Evolutionary conservation across 92 coral and sea anemone genomes (phyloP), one percentile per base, ranked within the genome.

Genomic region (Siderastrea siderea): DNA sequence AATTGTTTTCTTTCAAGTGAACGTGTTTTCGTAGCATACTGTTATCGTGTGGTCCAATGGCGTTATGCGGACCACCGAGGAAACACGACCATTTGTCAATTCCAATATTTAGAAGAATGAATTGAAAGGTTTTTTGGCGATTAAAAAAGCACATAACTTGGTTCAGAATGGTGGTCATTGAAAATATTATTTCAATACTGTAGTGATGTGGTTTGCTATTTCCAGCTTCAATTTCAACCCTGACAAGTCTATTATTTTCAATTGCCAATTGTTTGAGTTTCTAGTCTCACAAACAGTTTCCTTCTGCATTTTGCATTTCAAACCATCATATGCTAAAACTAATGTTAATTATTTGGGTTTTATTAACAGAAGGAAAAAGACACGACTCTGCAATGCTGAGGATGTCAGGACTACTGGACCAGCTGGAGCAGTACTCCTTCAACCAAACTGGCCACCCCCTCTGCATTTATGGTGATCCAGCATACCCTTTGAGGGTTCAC

Each of bases 401-500:
- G 87, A 85, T 88, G 77, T 87, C 92, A 55, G 88, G 84, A 13
- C 68, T 91, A 61, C 92, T 91, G 53, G 74, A 46, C 50, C 78
- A 77, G 63, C 79, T 92, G 75, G 78, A 92, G 79, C 87, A 77
- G 75, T 61, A 88, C 82, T 80, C 95, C 68, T 53, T 49, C 38
- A 51, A 88, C 60, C 92, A 79, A 61, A 65, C 68, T 54, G 92
- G 92, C 15, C 86, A 88, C 57, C 90, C 90, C 10, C 71, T 91
- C 43, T 91, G 94, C 66, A 82, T 88, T 55, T 88, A 91, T 91
- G 94, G 94, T 46, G 94, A 87, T 52, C 92, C 92, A 11, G 92
- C 92, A 47, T 83, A 88, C 55, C 92, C 95, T n/a, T 71, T 77
- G 71, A 74, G 82, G 65, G 92, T 84, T 38, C 92, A 88, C 55